These are phyloP conservation scores for Pseudomyrmex sp. DNA, from an alignment of 1,140 invertebrate species.

Conservation along the genomic window DNA sequence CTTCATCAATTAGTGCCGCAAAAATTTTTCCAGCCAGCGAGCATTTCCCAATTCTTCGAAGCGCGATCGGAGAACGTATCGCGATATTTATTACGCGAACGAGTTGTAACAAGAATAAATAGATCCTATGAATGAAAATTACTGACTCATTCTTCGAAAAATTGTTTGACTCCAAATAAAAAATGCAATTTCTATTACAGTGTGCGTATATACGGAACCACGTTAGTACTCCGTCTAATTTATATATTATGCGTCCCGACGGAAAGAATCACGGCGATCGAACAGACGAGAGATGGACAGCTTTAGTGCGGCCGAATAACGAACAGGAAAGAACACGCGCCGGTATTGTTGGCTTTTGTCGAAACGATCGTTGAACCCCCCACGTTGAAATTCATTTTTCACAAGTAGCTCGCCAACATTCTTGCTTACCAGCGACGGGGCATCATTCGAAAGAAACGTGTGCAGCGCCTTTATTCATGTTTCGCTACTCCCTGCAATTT, in stretches of 20 bases:
- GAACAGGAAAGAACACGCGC: background rate
- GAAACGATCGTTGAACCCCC: constrained; percentile 11
- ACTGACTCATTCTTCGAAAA: too few relatives aligned
- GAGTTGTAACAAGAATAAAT: too few relatives aligned
- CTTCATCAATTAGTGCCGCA: background rate
- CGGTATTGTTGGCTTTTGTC: constrained; percentile 36
- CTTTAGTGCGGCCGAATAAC: constrained; percentile 5
- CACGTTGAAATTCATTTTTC: constrained; percentile 45
- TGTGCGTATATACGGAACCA: too few relatives aligned
- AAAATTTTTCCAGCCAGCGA: constrained; percentile 4
- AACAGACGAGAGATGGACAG: background rate
- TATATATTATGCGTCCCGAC: background rate
- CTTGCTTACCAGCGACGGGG: background rate
- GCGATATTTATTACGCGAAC: background rate
- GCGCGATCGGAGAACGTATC: background rate
- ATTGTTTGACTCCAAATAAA: constrained; percentile 1
- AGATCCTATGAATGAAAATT: too few relatives aligned
- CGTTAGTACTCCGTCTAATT: background rate
- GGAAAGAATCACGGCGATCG: background rate
- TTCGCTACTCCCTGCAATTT: constrained; percentile 16
- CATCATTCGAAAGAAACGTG: constrained; percentile 17
- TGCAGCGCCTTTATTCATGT: constrained; percentile 33
- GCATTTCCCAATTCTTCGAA: background rate
- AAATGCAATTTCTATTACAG: background rate
- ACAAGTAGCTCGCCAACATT: constrained; percentile 30